A percentile compares a stretch with the other conserved stretches of the same genome.
phyloP scores from a whole-genome alignment of 2,888 invertebrate genomes.

The Apodemia mormo region DNA sequence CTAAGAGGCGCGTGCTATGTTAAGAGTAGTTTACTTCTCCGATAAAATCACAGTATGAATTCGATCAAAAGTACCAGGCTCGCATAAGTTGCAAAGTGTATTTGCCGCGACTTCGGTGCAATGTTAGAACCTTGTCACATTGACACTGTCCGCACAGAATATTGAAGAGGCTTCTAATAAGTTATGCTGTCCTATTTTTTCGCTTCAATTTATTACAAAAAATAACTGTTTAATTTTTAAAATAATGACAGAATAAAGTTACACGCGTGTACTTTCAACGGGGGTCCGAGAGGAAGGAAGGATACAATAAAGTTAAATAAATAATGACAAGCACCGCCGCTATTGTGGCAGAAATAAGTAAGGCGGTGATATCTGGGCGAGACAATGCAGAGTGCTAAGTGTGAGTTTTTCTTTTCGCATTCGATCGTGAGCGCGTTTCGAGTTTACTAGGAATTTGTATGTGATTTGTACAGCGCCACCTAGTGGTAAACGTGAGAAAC shows the following conservation, averaged over 20 bases:
- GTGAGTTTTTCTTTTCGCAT: no score
- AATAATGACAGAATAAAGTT: neutral
- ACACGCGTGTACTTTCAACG: neutral
- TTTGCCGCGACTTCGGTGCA: neutral
- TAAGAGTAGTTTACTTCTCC: neutral
- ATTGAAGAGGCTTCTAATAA: neutral
- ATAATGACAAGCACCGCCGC: no score
- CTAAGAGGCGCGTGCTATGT: constrained; percentile 1
- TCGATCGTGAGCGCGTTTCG: no score
- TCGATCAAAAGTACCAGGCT: neutral
- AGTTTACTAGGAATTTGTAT: no score
- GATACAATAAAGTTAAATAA: no score
- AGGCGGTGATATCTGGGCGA: no score
- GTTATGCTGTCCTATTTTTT: constrained; percentile 1
- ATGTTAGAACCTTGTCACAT: constrained; percentile 1
- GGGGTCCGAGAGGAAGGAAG: neutral
- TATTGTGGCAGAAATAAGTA: no score
- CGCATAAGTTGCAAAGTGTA: constrained; percentile 4
- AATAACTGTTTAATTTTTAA: constrained; percentile 4
- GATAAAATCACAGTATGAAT: neutral
- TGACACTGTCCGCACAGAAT: neutral
- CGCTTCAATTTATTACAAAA: neutral
- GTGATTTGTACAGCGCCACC: no score
- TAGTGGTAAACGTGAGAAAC: no score
- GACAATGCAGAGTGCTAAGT: no score